phyloP scores from a whole-genome alignment of 2,113 vertebrate species.

The Microcebus murinus region DNA sequence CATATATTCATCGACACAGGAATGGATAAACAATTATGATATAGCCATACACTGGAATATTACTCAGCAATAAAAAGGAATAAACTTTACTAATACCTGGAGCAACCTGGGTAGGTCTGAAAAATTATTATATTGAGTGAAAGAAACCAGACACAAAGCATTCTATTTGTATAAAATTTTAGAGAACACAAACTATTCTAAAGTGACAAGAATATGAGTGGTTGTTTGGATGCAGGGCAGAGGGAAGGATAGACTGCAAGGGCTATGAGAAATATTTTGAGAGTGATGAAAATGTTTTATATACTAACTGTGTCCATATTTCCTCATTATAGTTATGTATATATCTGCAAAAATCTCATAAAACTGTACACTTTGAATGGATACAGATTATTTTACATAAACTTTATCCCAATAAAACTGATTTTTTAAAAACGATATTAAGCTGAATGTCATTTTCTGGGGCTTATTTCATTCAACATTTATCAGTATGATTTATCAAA shows the following conservation, averaged over 20 bases:
- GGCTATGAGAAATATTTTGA: neutral
- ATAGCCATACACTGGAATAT: neutral
- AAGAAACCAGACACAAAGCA: neutral
- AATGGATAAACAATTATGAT: neutral
- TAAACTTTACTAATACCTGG: neutral
- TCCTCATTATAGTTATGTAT: neutral
- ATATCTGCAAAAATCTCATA: neutral
- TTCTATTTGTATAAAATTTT: neutral
- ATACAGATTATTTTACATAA: neutral
- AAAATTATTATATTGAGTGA: neutral
- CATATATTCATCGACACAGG: neutral
- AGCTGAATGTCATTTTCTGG: neutral
- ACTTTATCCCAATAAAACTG: neutral
- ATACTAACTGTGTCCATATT: neutral
- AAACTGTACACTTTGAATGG: neutral
- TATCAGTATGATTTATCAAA: neutral
- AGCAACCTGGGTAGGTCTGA: neutral
- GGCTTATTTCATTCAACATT: slow-evolving; percentile 14
- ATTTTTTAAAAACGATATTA: slow-evolving; percentile 4
- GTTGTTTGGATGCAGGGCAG: neutral
- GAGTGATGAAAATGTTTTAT: neutral
- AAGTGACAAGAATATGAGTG: neutral
- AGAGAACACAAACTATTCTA: neutral
- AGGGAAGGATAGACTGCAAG: neutral
- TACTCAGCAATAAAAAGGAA: neutral